Evolutionary conservation across 1,140 invertebrate species (phyloP).

Genomic region (Ladona fulva): DNA sequence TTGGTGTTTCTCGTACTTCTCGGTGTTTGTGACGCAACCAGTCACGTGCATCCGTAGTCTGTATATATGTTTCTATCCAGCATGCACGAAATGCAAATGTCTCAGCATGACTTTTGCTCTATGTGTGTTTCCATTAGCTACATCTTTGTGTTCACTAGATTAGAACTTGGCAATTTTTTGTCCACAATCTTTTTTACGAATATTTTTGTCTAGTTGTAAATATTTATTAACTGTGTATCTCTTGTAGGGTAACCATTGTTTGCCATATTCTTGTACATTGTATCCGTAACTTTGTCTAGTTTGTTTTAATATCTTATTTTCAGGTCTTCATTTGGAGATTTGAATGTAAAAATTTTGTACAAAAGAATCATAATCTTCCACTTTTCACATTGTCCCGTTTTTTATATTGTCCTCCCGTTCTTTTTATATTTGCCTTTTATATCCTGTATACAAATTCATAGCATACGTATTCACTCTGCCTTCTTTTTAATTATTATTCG

Average conservation of each 20-base stretch:
- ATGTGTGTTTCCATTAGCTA: too few relatives aligned
- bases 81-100: too few relatives aligned
- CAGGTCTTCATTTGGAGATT: neutral
- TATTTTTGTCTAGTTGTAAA: neutral
- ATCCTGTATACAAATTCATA: neutral
- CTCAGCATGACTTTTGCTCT: too few relatives aligned
- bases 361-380: neutral
- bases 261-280: neutral
- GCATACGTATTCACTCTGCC: neutral
- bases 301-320: neutral
- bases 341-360: neutral
- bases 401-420: neutral
- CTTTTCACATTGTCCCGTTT: neutral
- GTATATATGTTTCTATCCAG: too few relatives aligned
- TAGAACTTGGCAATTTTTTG: too few relatives aligned
- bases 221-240: neutral
- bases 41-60: too few relatives aligned
- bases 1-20: too few relatives aligned
- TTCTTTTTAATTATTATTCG: constrained; percentile 4
- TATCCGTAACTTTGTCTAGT: constrained; percentile 1
- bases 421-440: neutral
- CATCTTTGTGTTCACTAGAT: too few relatives aligned
- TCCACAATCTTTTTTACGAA: neutral
- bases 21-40: too few relatives aligned
- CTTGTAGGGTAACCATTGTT: neutral